A percentile compares a stretch with the other conserved stretches of the same genome.
Conservation (phyloP, 2,888 invertebrate genomes). For the Dicycla oo region DNA sequence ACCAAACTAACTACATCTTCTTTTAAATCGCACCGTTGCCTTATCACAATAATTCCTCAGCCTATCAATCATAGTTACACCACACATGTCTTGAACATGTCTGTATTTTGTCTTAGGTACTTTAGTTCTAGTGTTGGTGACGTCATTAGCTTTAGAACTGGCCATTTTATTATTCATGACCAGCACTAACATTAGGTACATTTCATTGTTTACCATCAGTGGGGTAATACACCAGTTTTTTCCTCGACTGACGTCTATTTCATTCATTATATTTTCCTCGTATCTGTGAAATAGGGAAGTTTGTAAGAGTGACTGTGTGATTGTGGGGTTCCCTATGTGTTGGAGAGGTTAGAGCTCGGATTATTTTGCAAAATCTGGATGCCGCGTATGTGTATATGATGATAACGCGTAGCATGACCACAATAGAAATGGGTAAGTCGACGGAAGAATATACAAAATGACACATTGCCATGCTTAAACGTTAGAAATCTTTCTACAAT, state of each 20-base stretch:
- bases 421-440: too few relatives aligned
- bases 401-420: too few relatives aligned
- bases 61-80: too few relatives aligned
- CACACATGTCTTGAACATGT: too few relatives aligned
- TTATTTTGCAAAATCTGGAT: background rate
- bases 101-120: constrained; percentile 3
- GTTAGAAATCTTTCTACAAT: too few relatives aligned
- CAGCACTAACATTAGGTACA: constrained; percentile 16
- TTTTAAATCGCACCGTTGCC: too few relatives aligned
- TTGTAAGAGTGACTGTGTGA: background rate
- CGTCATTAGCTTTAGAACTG: constrained; percentile 23
- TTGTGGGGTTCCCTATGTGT: constrained; percentile 4
- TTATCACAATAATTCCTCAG: too few relatives aligned
- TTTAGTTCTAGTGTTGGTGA: constrained; percentile 9
- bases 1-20: too few relatives aligned
- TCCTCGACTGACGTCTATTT: constrained; percentile 40
- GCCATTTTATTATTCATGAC: constrained; percentile 42
- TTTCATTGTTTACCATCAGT: constrained; percentile 32
- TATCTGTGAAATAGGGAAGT: constrained; percentile 1
- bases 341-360: background rate
- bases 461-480: too few relatives aligned
- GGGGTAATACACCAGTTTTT: constrained; percentile 23
- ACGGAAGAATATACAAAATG: too few relatives aligned
- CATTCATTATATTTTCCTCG: constrained; percentile 24
- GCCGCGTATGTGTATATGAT: too few relatives aligned